These are phyloP conservation scores for Poecilia gillii DNA, from an alignment of 2,797 vertebrate species.

Conservation along the genomic window DNA sequence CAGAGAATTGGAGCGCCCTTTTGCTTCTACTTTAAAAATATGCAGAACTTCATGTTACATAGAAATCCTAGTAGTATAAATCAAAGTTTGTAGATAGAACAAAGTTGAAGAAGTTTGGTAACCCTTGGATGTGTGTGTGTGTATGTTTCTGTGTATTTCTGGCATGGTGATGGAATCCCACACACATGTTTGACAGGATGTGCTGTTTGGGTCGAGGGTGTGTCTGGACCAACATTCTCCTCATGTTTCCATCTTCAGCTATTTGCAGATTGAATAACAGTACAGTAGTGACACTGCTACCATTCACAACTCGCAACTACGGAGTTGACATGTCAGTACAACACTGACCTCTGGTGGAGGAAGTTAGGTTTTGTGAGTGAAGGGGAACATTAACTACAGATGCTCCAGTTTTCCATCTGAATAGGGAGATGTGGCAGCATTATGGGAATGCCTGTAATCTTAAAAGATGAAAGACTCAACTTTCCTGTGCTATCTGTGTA, in stretches of 20 bases:
- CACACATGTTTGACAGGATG: constrained; percentile 48
- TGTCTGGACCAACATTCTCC: constrained; percentile 65
- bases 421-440: not conserved
- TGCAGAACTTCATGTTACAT: not conserved
- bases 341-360: constrained; percentile 73
- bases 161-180: constrained; percentile 47
- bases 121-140: not conserved
- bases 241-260: constrained; percentile 59
- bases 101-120: not conserved
- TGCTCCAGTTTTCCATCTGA: constrained; percentile 1
- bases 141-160: constrained; percentile 10
- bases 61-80: not conserved
- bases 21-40: not conserved
- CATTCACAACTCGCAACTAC: constrained; percentile 20
- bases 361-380: constrained; percentile 13
- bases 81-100: not conserved
- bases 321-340: constrained; percentile 38
- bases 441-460: not conserved
- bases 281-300: constrained; percentile 12
- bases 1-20: too few species aligned
- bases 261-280: constrained; percentile 61
- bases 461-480: not conserved
- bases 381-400: not conserved
- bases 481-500: constrained; percentile 7
- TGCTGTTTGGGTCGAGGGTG: constrained; percentile 61